phyloP scores from a whole-genome alignment of 2,797 vertebrate genomes.

The Notolepis coatsorum region DNA sequence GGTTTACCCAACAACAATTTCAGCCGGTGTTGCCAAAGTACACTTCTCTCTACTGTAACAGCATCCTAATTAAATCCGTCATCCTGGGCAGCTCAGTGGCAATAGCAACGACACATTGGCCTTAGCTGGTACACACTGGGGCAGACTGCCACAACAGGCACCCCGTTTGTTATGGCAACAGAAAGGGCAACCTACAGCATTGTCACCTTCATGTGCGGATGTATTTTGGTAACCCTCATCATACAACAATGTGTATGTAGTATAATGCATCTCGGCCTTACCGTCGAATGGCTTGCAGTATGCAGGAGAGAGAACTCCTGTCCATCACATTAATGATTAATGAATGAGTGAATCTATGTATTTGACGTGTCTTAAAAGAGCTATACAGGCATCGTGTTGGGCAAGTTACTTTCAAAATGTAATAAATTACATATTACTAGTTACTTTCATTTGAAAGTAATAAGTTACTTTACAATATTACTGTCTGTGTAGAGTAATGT shows the following conservation, averaged over 20 bases:
- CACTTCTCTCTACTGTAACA: slow-evolving; percentile 16
- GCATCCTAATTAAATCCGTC: neutral
- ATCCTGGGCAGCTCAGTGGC: neutral
- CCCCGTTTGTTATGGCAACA: slow-evolving; percentile 52
- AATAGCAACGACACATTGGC: slow-evolving; percentile 8
- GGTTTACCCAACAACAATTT: slow-evolving; percentile 12
- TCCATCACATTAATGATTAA: no score
- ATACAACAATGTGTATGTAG: neutral
- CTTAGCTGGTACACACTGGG: slow-evolving; percentile 19
- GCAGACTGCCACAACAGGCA: neutral
- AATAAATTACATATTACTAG: no score
- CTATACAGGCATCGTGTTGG: no score
- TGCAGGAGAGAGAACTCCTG: neutral
- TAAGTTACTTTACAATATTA: no score
- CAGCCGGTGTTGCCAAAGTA: slow-evolving; percentile 25
- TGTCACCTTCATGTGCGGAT: slow-evolving; percentile 8
- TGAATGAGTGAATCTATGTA: no score
- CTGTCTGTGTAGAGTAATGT: no score
- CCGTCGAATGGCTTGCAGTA: neutral
- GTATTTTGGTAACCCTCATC: slow-evolving; percentile 45
- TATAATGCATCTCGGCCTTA: neutral
- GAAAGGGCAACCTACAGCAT: slow-evolving; percentile 1
- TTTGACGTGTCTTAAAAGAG: no score
- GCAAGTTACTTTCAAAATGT: no score
- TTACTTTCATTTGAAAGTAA: no score